Evolutionary conservation across 2,113 vertebrate species (phyloP).

Genomic region (Scatophagus argus): DNA sequence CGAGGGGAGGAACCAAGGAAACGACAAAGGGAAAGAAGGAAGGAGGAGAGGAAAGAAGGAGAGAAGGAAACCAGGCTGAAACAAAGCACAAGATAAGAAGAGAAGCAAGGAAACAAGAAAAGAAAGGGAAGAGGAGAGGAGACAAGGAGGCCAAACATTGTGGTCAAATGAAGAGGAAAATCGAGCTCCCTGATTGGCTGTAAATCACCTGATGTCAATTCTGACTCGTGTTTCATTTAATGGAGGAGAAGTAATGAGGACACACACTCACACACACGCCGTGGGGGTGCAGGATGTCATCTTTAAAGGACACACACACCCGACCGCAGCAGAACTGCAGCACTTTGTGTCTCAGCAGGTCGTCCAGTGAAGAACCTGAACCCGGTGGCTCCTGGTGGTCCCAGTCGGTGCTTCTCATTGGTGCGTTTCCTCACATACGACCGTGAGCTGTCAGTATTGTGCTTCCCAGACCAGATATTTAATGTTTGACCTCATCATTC

Average conservation of each 20-base stretch:
- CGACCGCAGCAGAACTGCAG: neutral
- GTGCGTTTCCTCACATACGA: no score
- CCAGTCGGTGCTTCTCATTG: no score
- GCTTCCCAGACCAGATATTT: no score
- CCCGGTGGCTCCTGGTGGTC: neutral
- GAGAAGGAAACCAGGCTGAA: no score
- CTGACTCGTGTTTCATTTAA: slow-evolving; percentile 15
- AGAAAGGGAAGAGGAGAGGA: neutral
- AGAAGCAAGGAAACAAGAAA: no score
- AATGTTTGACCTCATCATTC: no score
- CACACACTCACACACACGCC: slow-evolving; percentile 23
- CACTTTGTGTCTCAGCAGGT: neutral
- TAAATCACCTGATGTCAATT: slow-evolving; percentile 28
- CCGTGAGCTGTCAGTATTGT: no score
- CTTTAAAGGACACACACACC: neutral
- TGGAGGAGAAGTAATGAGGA: slow-evolving; percentile 22
- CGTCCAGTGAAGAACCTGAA: neutral
- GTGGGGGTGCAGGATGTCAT: neutral
- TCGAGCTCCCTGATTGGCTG: slow-evolving; percentile 9
- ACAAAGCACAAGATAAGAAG: no score
- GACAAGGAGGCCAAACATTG: no score
- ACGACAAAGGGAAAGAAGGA: no score
- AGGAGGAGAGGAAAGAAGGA: neutral
- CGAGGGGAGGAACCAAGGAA: no score
- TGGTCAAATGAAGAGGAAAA: no score